Evolutionary conservation across 2,888 invertebrate genomes (phyloP), one percentile per base, ranked within the genome.

Genomic region (Lepidonotus clava): DNA sequence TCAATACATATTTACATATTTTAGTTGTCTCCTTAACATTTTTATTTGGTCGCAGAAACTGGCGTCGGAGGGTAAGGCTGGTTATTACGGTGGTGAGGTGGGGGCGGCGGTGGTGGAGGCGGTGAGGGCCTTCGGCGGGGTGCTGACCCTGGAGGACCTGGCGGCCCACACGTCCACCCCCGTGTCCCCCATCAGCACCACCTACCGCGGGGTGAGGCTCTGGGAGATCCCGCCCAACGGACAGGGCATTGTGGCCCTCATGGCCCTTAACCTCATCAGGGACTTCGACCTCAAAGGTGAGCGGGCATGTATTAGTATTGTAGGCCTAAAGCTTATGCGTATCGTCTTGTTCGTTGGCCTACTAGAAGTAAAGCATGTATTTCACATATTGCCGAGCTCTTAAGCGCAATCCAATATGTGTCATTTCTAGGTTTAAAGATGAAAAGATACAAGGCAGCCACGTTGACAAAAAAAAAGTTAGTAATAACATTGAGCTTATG

Each of bases 141-240:
- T 91, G 2, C 89, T 94, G 91, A 90, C 90, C 24, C 14, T 88
- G 32, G 93, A 93, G n/a, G 94, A 94, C 88, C 88, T 94, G 71
- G 88, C 88, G 41, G 87, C 86, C 38, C 93, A 93, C 88, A 85
- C 87, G 71, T 89, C 90, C 5, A 91, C 92, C 6, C 89, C 88
- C 77, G 92, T 91, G 28, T 90, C 92, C 1, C 92, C 93, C 66
- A 92, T 94, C 87, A 90, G 90, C 86, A 87, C 89, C 0, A 91
- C 92, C 84, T 93, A 93, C 87, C 89, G 91, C 40, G 93, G 92
- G 6, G 89, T 90, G 41, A 88, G 91, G 67, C 90, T 94, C 1
- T 94, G 93, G 93, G 94, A 94, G 89, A 92, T 93, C 67, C 94
- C 93, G 2, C 94, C 94, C 0, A 94, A 93, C 90, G 93, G 94